Conservation (phyloP, 2,888 invertebrate genomes). For the Campaea margaritaria region DNA sequence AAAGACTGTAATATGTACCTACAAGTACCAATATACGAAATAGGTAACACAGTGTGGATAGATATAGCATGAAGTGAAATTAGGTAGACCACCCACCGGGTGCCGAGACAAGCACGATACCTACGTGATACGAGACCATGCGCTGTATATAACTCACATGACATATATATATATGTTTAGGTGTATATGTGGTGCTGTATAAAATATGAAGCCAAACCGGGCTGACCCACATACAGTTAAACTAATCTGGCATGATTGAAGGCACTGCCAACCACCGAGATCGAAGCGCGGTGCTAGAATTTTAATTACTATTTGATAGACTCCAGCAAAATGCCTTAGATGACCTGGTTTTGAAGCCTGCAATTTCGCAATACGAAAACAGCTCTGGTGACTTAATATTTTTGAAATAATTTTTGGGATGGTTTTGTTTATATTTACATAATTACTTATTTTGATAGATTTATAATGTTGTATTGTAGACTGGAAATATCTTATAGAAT, state of each 20-base stretch:
- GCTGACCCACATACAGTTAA: slow-evolving; percentile 67
- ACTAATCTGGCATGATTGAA: slow-evolving; percentile 65
- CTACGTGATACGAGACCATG: slow-evolving; percentile 28
- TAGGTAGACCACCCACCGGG: slow-evolving; percentile 22
- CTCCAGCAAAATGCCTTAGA: slow-evolving; percentile 28
- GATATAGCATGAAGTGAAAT: slow-evolving; percentile 23
- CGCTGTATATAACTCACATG: slow-evolving; percentile 45
- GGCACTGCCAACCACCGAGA: slow-evolving; percentile 53
- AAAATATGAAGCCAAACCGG: slow-evolving; percentile 60
- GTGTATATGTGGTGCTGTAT: slow-evolving; percentile 33
- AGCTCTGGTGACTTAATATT: background rate
- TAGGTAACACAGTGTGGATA: background rate
- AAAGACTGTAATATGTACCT: background rate
- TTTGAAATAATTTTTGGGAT: background rate
- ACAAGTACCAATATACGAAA: background rate
- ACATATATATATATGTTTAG: no score
- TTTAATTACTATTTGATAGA: slow-evolving; percentile 64
- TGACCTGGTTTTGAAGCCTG: slow-evolving; percentile 1
- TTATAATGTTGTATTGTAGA: no score
- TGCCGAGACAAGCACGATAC: slow-evolving; percentile 18
- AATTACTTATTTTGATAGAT: no score
- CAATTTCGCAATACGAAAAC: background rate
- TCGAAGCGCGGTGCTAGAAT: slow-evolving; percentile 67
- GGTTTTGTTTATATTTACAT: background rate
- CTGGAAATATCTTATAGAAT: no score